Percentiles rank a stretch among this genome's conserved stretches.
phyloP scores from a whole-genome alignment of 2,888 invertebrate genomes.

The Patella depressa region DNA sequence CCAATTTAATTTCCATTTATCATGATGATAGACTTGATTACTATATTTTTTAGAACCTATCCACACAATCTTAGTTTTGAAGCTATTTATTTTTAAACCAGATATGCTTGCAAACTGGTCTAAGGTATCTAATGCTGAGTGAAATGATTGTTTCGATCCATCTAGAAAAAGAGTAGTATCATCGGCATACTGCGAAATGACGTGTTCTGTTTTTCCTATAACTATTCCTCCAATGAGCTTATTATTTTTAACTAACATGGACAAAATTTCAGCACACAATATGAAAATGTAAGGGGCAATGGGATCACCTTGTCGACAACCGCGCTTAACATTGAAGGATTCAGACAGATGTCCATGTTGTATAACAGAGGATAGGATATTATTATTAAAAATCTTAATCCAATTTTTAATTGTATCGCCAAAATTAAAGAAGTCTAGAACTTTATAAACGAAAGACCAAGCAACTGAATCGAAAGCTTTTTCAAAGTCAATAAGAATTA shows the following conservation, averaged over 20 bases:
- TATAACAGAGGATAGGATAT: background rate
- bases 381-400: background rate
- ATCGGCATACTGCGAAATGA: background rate
- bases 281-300: background rate
- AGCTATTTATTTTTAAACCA: background rate
- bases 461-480: constrained; percentile 1
- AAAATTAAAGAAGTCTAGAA: background rate
- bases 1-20: no score
- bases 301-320: background rate
- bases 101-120: background rate
- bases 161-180: background rate
- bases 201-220: background rate
- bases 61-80: constrained; percentile 2
- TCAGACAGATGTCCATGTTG: background rate
- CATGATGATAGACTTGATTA: no score
- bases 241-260: background rate
- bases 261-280: background rate
- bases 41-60: background rate
- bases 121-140: background rate
- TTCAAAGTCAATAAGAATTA: background rate
- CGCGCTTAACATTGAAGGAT: background rate
- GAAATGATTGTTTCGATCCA: background rate
- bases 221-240: background rate
- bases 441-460: background rate
- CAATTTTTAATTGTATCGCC: background rate